A percentile compares a stretch with the other conserved stretches of the same genome.
Evolutionary conservation across 2,888 invertebrate species (phyloP).

Genomic region (Drosophila mimetica): DNA sequence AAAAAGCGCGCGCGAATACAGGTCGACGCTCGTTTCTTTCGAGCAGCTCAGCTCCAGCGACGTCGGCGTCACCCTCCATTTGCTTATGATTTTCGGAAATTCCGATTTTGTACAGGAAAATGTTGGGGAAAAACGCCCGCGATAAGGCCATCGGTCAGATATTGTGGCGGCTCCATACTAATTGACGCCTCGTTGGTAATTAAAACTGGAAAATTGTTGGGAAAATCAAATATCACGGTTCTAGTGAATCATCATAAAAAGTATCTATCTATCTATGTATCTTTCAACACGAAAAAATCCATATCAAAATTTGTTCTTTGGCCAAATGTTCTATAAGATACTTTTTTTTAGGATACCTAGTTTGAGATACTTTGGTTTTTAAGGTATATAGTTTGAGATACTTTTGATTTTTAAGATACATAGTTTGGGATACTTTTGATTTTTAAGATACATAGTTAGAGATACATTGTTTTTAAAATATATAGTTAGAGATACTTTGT

Average conservation of each 20-base stretch:
- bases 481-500: too few species aligned
- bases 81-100: slow-evolving; percentile 79
- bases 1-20: slow-evolving; percentile 80
- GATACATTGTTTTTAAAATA: too few species aligned
- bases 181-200: neutral
- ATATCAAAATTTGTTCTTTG: too few species aligned
- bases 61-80: slow-evolving; percentile 50
- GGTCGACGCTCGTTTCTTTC: slow-evolving; percentile 68
- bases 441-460: too few species aligned
- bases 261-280: too few species aligned
- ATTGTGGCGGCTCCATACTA: neutral
- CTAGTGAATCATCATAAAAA: neutral
- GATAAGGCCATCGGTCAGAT: slow-evolving; percentile 14
- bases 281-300: too few species aligned
- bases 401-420: too few species aligned
- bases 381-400: too few species aligned
- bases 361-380: too few species aligned
- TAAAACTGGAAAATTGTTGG: neutral
- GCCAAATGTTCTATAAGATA: too few species aligned
- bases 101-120: slow-evolving; percentile 51
- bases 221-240: neutral
- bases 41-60: slow-evolving; percentile 53
- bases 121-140: neutral
- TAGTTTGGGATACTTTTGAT: too few species aligned
- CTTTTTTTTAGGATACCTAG: too few species aligned